phyloP scores from a whole-genome alignment of 2,797 vertebrate species.

The Rachycentron canadum region DNA sequence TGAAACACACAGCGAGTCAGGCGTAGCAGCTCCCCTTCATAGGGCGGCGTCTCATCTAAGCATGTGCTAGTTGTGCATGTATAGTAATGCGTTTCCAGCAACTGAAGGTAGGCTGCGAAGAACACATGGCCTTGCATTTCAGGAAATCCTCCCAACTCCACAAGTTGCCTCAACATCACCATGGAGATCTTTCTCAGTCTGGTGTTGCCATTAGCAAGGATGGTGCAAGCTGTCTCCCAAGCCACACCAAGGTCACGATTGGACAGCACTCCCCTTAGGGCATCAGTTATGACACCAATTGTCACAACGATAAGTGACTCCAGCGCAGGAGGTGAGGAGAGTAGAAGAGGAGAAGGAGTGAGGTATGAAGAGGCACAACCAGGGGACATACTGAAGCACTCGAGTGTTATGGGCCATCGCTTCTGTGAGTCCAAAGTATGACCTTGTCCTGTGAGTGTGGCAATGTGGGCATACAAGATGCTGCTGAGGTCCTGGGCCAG shows the following conservation, averaged over 20 bases:
- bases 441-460: constrained; percentile 41
- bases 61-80: constrained; percentile 70
- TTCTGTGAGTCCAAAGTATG: constrained; percentile 26
- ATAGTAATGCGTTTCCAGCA: constrained; percentile 84
- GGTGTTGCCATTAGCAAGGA: constrained; percentile 86
- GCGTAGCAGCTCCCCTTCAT: constrained; percentile 86
- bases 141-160: constrained; percentile 90
- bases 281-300: constrained; percentile 85
- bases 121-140: constrained; percentile 87
- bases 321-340: constrained; percentile 85
- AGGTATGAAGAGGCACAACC: constrained; percentile 82
- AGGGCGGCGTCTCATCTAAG: constrained; percentile 74
- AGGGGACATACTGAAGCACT: constrained; percentile 82
- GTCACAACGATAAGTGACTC: constrained; percentile 87
- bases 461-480: constrained; percentile 65
- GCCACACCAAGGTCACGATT: constrained; percentile 84
- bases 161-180: constrained; percentile 85
- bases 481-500: constrained; percentile 88
- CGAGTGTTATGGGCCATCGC: constrained; percentile 88
- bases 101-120: constrained; percentile 88
- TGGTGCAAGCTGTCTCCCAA: constrained; percentile 90
- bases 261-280: constrained; percentile 88
- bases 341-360: constrained; percentile 85
- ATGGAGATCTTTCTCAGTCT: constrained; percentile 86
- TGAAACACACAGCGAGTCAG: constrained; percentile 88